Evolutionary conservation across 2,113 vertebrate genomes (phyloP).

Genomic region (Stictonetta naevosa): DNA sequence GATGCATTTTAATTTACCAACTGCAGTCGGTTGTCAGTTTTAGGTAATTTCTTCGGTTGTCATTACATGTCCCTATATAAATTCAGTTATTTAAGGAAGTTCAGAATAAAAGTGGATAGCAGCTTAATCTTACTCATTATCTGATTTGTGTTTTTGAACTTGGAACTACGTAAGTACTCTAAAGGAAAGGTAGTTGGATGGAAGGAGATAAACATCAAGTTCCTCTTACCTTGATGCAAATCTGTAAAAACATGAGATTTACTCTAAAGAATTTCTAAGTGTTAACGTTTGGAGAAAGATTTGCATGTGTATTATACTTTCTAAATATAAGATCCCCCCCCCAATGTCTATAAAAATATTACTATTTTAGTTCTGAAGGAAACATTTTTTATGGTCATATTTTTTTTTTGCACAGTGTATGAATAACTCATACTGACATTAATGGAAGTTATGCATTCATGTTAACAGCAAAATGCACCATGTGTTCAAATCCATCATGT

Average conservation of each 20-base stretch:
- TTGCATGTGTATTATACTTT: background rate
- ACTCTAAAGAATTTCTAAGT: slow-evolving; percentile 42
- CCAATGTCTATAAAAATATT: slow-evolving; percentile 48
- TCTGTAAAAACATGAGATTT: slow-evolving; percentile 43
- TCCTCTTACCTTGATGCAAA: slow-evolving; percentile 31
- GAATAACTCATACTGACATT: slow-evolving; percentile 51
- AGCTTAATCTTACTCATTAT: slow-evolving; percentile 32
- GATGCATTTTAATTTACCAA: slow-evolving; percentile 69
- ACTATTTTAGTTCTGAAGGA: slow-evolving; percentile 50
- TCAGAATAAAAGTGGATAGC: slow-evolving; percentile 44
- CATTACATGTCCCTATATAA: slow-evolving; percentile 6
- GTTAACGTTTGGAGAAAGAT: slow-evolving; percentile 11
- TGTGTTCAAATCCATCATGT: slow-evolving; percentile 62
- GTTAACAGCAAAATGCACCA: slow-evolving; percentile 33
- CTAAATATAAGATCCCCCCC: background rate
- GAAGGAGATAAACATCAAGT: slow-evolving; percentile 41
- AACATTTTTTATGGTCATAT: slow-evolving; percentile 33
- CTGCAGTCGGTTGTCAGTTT: slow-evolving; percentile 52
- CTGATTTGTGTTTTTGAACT: slow-evolving; percentile 48
- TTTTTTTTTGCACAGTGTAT: background rate
- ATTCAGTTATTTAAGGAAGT: slow-evolving; percentile 58
- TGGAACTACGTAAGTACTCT: slow-evolving; percentile 31
- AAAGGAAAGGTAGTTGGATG: slow-evolving; percentile 21
- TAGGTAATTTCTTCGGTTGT: slow-evolving; percentile 48
- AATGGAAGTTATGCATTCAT: slow-evolving; percentile 28